These are phyloP conservation scores for Dasysyrphus tricinctus DNA, from an alignment of 2,888 invertebrate species.

Conservation along the genomic window DNA sequence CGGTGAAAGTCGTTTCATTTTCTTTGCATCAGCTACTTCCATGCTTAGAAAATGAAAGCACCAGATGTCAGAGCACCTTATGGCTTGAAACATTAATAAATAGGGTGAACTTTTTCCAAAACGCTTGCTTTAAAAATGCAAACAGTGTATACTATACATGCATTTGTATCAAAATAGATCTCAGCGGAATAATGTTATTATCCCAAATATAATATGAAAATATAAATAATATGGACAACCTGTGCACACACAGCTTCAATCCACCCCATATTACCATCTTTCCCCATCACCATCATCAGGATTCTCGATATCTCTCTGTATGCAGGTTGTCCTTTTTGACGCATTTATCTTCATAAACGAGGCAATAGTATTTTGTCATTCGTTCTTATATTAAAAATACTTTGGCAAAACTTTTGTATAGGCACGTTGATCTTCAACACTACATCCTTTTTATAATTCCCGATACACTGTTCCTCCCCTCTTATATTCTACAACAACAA, in stretches of 20 bases:
- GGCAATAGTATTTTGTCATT: constrained; percentile 71
- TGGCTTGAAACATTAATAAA: constrained; percentile 2
- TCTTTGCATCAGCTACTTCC: constrained; percentile 51
- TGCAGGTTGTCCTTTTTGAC: constrained; percentile 65
- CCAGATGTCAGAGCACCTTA: constrained; percentile 67
- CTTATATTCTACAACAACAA: not conserved
- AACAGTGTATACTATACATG: constrained; percentile 49
- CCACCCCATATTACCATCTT: constrained; percentile 25
- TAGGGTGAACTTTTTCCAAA: constrained; percentile 50
- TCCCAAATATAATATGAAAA: constrained; percentile 56
- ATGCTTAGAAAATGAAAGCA: constrained; percentile 44
- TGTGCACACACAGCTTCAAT: constrained; percentile 55
- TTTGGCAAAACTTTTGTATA: constrained; percentile 47
- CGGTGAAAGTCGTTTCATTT: constrained; percentile 41
- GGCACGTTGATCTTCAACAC: constrained; percentile 65
- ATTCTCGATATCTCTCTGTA: constrained; percentile 35
- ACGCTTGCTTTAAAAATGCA: constrained; percentile 67
- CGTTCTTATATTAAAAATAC: constrained; percentile 73
- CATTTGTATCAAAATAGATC: constrained; percentile 58
- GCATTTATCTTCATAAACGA: constrained; percentile 72
- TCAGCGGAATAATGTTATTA: constrained; percentile 71
- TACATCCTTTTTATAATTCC: constrained; percentile 60
- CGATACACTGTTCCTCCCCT: constrained; percentile 26
- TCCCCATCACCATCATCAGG: not conserved
- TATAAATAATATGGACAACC: constrained; percentile 69